Base-by-base conservation (phyloP, 2,113 vertebrate species). In the Oryctolagus cuniculus region DNA sequence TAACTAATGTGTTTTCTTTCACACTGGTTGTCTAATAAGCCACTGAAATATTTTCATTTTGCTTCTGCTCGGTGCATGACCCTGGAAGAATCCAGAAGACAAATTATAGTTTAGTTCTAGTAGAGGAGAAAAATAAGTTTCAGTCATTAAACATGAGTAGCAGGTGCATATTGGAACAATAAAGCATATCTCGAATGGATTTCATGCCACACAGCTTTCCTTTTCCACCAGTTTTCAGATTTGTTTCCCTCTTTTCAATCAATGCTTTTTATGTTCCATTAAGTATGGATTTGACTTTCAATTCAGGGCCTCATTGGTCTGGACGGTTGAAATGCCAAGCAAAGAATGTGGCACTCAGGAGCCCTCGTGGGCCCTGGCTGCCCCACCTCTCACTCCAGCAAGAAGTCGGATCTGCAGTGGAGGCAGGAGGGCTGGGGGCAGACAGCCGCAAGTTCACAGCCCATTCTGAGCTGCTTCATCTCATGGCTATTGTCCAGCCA, bases 231-330 rank as follows among this genome's bases (percentile, higher is more conserved):
- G n/a, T 44, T 12, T 63, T 91, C 3, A n/a, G 36, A 77, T 49
- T 66, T 70, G 36, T 81, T 10, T 25, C 84, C 94, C 97, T 66
- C 16, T 31, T 72, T 78, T 80, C 61, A 97, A 75, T 73, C 73
- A 58, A 16, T 74, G 78, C 15, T 17, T 92, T 73, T 34, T 85
- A 25, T 78, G 49, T 80, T 16, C 15, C 66, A 0, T 85, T 92
- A 70, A n/a, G 24, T 16, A 49, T 78, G 78, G 8, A 69, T 96
- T 97, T 94, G 67, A 81, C 63, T 94, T 94, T 93, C 38, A 64
- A 77, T 69, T 73, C n/a, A 34, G 49, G 3, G 8, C 38, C 27
- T 92, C 10, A 5, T 8, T 16, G 10, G 6, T 63, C 44, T 72
- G 77, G 66, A 53, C 66, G 75, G 74, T 70, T 16, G 53, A 95